A percentile compares a stretch with the other conserved stretches of the same genome.
These are phyloP conservation scores for Calosoma granatense DNA, from an alignment of 1,140 invertebrate genomes.

Conservation along the genomic window DNA sequence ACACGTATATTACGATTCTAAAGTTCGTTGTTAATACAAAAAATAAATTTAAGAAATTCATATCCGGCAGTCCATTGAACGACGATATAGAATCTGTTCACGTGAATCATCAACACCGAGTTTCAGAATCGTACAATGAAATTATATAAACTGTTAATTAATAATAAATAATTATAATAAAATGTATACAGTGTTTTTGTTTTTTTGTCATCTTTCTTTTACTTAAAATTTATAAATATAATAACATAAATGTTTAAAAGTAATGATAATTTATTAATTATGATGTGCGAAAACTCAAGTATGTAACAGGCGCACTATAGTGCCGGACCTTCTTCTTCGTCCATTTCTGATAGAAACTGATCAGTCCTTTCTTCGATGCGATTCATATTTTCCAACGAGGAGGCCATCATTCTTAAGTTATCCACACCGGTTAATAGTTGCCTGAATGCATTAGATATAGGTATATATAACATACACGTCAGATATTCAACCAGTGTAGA, in stretches of 20 bases:
- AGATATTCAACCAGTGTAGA: too few species aligned
- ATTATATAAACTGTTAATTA: too few species aligned
- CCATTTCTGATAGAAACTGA: constrained; percentile 37
- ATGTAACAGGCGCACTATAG: constrained; percentile 23
- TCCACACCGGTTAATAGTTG: constrained; percentile 54
- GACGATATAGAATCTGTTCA: too few species aligned
- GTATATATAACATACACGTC: too few species aligned
- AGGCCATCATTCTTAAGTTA: constrained; percentile 50
- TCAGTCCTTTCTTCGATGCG: constrained; percentile 44
- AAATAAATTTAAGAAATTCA: too few species aligned
- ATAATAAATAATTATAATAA: neutral
- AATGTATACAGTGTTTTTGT: neutral
- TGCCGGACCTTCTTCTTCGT: constrained; percentile 42
- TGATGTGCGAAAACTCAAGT: neutral
- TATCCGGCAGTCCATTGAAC: too few species aligned
- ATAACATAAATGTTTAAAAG: constrained; percentile 6
- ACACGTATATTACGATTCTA: too few species aligned
- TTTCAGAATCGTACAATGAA: too few species aligned
- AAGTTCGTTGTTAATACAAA: too few species aligned
- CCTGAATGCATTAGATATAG: constrained; percentile 32
- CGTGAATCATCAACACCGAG: too few species aligned
- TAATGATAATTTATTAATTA: neutral
- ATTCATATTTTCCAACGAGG: constrained; percentile 44
- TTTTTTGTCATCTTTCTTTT: too few species aligned
- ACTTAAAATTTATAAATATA: neutral